Percentiles rank a stretch among this genome's conserved stretches.
Evolutionary conservation across 2,888 invertebrate species (phyloP).

Genomic region (Leptarthrus brevirostris): DNA sequence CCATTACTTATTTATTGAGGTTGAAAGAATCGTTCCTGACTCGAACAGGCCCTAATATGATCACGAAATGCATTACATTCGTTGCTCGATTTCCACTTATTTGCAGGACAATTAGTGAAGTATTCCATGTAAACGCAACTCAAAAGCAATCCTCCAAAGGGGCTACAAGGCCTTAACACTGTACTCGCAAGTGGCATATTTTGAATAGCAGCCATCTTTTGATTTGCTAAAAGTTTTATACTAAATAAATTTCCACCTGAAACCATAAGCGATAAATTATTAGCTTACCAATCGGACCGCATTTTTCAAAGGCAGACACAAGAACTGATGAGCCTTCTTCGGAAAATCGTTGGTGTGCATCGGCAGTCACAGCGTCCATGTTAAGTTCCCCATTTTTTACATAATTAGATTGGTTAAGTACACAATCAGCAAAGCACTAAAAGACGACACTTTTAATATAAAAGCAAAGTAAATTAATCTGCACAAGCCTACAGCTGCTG

Average conservation of each 20-base stretch:
- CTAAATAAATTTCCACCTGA: no score
- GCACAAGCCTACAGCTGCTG: not conserved
- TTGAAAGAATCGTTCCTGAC: no score
- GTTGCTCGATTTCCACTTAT: constrained; percentile 61
- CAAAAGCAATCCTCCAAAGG: constrained; percentile 62
- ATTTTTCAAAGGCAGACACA: constrained; percentile 60
- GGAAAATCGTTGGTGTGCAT: constrained; percentile 59
- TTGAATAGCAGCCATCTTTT: constrained; percentile 51
- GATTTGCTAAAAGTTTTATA: constrained; percentile 53
- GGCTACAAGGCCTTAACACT: constrained; percentile 60
- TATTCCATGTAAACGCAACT: constrained; percentile 65
- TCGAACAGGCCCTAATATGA: constrained; percentile 62
- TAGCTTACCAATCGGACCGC: constrained; percentile 60
- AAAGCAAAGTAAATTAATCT: not conserved
- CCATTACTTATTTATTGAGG: no score
- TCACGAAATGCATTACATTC: constrained; percentile 62
- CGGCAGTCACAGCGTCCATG: constrained; percentile 56
- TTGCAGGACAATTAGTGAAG: constrained; percentile 63
- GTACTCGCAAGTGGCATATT: constrained; percentile 50
- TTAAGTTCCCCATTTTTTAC: constrained; percentile 53
- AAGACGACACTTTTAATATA: not conserved
- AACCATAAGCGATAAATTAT: no score
- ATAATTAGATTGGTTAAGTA: constrained; percentile 61
- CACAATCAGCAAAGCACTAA: constrained; percentile 65
- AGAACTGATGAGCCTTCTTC: constrained; percentile 60